These are phyloP conservation scores for Hyles lineata DNA, from an alignment of 2,888 invertebrate species.

Conservation along the genomic window DNA sequence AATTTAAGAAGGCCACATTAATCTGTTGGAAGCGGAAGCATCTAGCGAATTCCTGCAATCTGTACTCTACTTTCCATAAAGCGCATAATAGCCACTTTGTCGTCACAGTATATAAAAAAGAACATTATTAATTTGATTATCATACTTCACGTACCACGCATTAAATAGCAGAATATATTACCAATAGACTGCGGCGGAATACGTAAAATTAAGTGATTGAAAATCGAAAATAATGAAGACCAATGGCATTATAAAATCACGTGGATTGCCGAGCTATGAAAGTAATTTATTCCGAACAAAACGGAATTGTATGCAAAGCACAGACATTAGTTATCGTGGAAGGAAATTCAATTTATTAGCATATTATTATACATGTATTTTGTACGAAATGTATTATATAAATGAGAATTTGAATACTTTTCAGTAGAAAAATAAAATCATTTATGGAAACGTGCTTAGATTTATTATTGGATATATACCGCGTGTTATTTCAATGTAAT, in stretches of 20 bases:
- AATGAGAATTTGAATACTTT: too few relatives aligned
- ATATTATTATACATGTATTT: not conserved
- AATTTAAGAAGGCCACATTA: too few relatives aligned
- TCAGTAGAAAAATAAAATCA: too few relatives aligned
- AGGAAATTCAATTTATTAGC: not conserved
- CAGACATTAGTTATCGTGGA: not conserved
- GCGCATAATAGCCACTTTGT: too few relatives aligned
- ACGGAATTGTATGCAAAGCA: not conserved
- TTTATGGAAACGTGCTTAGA: too few relatives aligned
- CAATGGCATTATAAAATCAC: slow-evolving; percentile 15
- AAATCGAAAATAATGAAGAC: slow-evolving; percentile 11
- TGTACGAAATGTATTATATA: not conserved
- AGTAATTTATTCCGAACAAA: slow-evolving; percentile 7
- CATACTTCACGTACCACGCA: not conserved
- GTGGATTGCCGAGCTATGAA: not conserved
- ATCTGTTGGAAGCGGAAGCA: too few relatives aligned
- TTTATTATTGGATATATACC: too few relatives aligned
- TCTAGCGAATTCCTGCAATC: too few relatives aligned
- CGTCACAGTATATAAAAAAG: not conserved
- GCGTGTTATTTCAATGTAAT: too few relatives aligned
- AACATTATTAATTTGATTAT: not conserved
- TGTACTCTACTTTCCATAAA: too few relatives aligned
- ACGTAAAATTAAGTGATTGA: not conserved
- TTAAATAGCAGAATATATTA: not conserved
- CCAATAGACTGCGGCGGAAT: not conserved